Evolutionary conservation across 2,888 invertebrate genomes (phyloP), one percentile per base, ranked within the genome.

Genomic region (Polylopha cassiicola): DNA sequence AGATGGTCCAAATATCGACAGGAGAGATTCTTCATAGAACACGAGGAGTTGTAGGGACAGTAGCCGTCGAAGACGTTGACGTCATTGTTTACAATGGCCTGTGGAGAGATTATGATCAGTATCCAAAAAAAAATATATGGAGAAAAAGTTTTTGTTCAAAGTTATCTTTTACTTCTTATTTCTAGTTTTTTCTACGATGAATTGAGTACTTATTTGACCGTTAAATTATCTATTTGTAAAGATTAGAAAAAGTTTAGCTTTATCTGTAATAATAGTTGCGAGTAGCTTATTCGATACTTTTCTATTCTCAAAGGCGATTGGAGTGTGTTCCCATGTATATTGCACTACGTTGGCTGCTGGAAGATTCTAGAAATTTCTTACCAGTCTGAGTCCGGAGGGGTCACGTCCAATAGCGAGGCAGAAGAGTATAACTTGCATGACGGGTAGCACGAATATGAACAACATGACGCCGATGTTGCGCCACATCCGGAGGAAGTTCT

Each of bases 391-490:
- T 30, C 92, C 94, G 41, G 90, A 91, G 0, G 95, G 95, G 71
- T 95, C 95, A 14, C 95, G 88, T 30, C 95, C 95, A 50, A 95
- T 96, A 42, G 97, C 97, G 71, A 96, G 80, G 70, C 97, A 97
- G 87, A 97, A 97, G 41, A 97, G 89, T 39, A 96, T 94, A 45
- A 97, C 95, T 84, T 97, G 95, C 90, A 97, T 92, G 15, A 95
- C 94, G n/a, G 97, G 97, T 58, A 97, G 79, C 18, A 95, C 94
- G 73, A 97, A 97, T 63, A 97, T 95, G 80, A 97, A 97, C 63
- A 96, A 85, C 92, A 97, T 94, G 46, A 97, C 94, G 24, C 95
- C 95, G 45, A 95, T 94, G 76, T 95, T 95, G 30, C 95, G 87
- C 95, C 95, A 95, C 94, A 95, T 95, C 17, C 94, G 87, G 31